Evolutionary conservation across 2,888 invertebrate species (phyloP).

Genomic region (Oscheius sp.): DNA sequence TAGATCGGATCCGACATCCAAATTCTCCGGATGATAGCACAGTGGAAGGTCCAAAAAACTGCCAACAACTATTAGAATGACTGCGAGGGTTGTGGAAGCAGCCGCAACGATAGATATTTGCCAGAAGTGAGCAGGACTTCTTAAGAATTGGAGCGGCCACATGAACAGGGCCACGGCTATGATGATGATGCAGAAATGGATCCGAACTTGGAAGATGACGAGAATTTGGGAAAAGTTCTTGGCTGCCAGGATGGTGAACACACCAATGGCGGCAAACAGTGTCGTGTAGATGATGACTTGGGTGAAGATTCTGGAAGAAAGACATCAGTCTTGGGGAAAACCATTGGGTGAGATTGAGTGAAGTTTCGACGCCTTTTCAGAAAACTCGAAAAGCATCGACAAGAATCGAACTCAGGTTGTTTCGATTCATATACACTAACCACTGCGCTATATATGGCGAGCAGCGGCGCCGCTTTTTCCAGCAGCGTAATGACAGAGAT

Average conservation of each 20-base stretch:
- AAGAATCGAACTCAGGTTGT: too few species aligned
- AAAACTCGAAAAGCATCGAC: too few species aligned
- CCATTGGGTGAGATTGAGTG: background rate
- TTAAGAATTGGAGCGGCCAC: conserved; percentile 52
- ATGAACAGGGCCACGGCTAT: conserved; percentile 42
- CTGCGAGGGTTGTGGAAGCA: conserved; percentile 45
- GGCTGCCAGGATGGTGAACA: conserved; percentile 46
- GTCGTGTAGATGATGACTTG: conserved; percentile 42
- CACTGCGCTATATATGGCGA: too few species aligned
- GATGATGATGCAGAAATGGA: conserved; percentile 44
- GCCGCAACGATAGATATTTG: conserved; percentile 55
- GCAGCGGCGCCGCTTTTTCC: too few species aligned
- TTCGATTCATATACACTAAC: too few species aligned
- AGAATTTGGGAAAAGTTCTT: conserved; percentile 48
- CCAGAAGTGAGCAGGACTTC: conserved; percentile 56
- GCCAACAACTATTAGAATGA: conserved; percentile 47
- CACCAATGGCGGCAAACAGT: conserved; percentile 45
- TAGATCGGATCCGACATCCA: background rate
- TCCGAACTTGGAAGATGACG: conserved; percentile 31
- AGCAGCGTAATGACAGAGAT: too few species aligned
- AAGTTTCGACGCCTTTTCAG: too few species aligned
- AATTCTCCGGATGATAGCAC: conserved; percentile 30
- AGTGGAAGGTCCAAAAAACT: conserved; percentile 38
- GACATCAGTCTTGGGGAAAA: background rate
- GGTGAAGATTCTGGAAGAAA: conserved; percentile 39